These are phyloP conservation scores for Podiceps cristatus DNA, from an alignment of 2,113 vertebrate genomes.

Conservation along the genomic window DNA sequence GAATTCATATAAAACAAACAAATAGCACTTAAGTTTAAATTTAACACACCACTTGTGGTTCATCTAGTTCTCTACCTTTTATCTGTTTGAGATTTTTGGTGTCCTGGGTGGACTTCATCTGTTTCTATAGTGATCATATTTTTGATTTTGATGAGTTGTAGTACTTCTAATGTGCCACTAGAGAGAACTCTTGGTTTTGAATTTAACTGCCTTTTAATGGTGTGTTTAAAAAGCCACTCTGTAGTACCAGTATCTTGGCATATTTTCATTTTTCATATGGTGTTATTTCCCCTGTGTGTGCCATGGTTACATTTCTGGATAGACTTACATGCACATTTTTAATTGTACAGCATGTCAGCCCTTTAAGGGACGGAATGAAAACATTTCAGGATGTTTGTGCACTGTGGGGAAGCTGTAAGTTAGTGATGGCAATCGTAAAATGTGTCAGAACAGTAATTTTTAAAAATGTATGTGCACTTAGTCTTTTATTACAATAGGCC, in stretches of 20 bases:
- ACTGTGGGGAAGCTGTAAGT: neutral
- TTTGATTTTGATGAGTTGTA: slow-evolving; percentile 9
- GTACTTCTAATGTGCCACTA: slow-evolving; percentile 11
- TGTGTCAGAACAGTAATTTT: neutral
- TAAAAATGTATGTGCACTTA: neutral
- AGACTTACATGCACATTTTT: neutral
- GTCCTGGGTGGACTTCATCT: neutral
- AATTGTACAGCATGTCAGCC: neutral
- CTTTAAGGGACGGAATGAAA: neutral
- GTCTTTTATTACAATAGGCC: neutral
- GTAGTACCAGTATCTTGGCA: neutral
- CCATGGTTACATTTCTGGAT: neutral
- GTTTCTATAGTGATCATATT: neutral
- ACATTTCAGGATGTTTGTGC: neutral
- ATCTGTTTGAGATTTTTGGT: neutral
- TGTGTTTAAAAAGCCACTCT: neutral
- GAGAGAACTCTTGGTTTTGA: slow-evolving; percentile 23
- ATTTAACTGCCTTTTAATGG: neutral
- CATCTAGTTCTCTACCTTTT: neutral
- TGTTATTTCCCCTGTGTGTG: neutral
- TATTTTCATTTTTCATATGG: neutral
- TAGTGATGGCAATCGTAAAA: neutral
- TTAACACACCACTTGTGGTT: neutral
- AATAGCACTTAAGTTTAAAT: neutral
- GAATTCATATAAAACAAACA: neutral